These are phyloP conservation scores for Pseudoips prasinana DNA, from an alignment of 2,888 invertebrate genomes.

Conservation along the genomic window DNA sequence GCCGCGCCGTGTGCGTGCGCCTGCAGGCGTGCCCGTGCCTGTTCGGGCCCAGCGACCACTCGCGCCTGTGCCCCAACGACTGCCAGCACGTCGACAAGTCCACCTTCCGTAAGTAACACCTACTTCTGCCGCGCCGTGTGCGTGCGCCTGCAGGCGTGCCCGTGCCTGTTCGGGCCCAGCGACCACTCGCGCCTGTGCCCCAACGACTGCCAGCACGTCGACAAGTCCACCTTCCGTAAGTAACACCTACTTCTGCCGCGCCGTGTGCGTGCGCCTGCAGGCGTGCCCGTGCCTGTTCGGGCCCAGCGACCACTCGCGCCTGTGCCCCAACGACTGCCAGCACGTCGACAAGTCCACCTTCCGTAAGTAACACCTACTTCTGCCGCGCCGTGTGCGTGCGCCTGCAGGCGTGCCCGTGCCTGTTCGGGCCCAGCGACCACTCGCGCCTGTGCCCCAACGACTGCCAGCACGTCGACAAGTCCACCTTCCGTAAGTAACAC, in stretches of 20 bases:
- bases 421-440: slow-evolving; percentile 84
- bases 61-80: slow-evolving; percentile 82
- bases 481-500: slow-evolving; percentile 79
- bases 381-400: slow-evolving; percentile 84
- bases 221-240: slow-evolving; percentile 85
- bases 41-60: slow-evolving; percentile 83
- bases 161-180: slow-evolving; percentile 85
- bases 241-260: slow-evolving; percentile 78
- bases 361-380: slow-evolving; percentile 76
- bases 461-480: slow-evolving; percentile 85
- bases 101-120: slow-evolving; percentile 77
- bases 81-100: slow-evolving; percentile 85
- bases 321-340: slow-evolving; percentile 85
- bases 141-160: slow-evolving; percentile 82
- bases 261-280: slow-evolving; percentile 83
- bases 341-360: slow-evolving; percentile 84
- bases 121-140: slow-evolving; percentile 84
- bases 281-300: slow-evolving; percentile 86
- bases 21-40: slow-evolving; percentile 84
- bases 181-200: slow-evolving; percentile 82
- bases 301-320: slow-evolving; percentile 73
- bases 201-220: slow-evolving; percentile 83
- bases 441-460: slow-evolving; percentile 83
- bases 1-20: slow-evolving; percentile 83
- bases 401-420: slow-evolving; percentile 83